Conservation (phyloP, 2,888 invertebrate genomes). For the Chrysodeixis includens region DNA sequence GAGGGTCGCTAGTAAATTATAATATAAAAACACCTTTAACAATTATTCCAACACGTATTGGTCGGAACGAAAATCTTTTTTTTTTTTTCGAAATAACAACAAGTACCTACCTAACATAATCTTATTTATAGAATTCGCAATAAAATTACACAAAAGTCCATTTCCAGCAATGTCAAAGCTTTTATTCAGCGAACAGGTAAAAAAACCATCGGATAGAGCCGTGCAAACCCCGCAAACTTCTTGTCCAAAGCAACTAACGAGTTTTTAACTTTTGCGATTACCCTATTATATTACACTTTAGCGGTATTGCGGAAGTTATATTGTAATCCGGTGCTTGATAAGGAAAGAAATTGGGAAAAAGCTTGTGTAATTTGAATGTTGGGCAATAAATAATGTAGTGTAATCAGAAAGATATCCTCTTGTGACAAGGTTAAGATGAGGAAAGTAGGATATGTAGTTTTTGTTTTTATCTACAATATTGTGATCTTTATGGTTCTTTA, state of each 20-base stretch:
- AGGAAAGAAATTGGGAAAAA: constrained; percentile 38
- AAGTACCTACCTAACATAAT: no score
- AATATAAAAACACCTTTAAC: no score
- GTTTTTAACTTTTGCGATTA: constrained; percentile 77
- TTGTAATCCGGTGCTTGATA: constrained; percentile 45
- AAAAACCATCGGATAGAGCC: constrained; percentile 29
- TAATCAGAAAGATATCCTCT: constrained; percentile 8
- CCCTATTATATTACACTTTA: constrained; percentile 50
- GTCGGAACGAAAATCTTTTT: no score
- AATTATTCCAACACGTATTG: no score
- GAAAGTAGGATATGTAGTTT: not conserved
- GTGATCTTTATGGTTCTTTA: no score
- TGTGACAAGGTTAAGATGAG: not conserved
- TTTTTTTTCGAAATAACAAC: no score
- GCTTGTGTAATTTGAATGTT: constrained; percentile 27
- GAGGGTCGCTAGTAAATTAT: no score
- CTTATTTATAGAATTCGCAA: no score
- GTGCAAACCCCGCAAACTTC: constrained; percentile 40
- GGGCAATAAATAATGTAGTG: constrained; percentile 29
- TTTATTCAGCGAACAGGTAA: constrained; percentile 24
- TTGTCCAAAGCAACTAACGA: constrained; percentile 65
- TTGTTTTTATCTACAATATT: not conserved
- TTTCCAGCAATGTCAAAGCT: constrained; percentile 11
- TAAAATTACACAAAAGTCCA: not conserved
- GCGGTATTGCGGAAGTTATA: constrained; percentile 35